Base-by-base conservation (phyloP, 2,113 vertebrate genomes). In the Brienomyrus longianalis region DNA sequence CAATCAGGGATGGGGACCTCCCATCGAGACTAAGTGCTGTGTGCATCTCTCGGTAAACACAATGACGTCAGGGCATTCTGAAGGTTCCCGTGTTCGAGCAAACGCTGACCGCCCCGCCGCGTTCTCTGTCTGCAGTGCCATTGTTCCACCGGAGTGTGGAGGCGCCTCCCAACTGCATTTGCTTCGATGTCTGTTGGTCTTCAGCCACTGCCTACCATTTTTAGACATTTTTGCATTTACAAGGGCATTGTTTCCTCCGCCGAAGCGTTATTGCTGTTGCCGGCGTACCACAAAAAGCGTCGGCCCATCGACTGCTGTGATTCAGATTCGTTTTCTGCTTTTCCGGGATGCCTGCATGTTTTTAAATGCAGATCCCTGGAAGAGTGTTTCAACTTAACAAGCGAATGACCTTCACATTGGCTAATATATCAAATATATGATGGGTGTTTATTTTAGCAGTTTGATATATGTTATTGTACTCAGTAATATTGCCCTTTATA, bases 381-480 rank as follows among this genome's bases (percentile, higher is more conserved):
- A 80, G 35, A 19, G 35, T 19, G 74, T 80, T 19, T 19, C 31
- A 11, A 15, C 21, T 39, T 54, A 27, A 31, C 51, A 54, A 87
- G 74, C 4, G 35, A 19, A 80, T 80, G 74, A 80, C 74, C 74
- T 80, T 80, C 13, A 43, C 35, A 80, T 80, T 80, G 35, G 74
- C 74, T 80, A 43, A 80, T 80, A 19, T 80, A 80, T 80, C 74
- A 80, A 80, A 80, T 19, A 80, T 43, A 43, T 43, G 17, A 80
- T 43, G 43, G 35, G 74, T 80, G 11, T 80, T 80, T 80, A 80
- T 80, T 80, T 80, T 80, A 80, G 74, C 35, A 70, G 62, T 70
- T 70, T 70, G 62, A 70, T 70, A 66, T 66, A 70, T 70, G 62
- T 70, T 70, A 70, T 70, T 70, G 62, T 70, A 70, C 62, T 70